Percentiles rank a stretch among this genome's conserved stretches.
These are phyloP conservation scores for Trichogramma pretiosum DNA, from an alignment of 1,140 invertebrate species.

Conservation along the genomic window DNA sequence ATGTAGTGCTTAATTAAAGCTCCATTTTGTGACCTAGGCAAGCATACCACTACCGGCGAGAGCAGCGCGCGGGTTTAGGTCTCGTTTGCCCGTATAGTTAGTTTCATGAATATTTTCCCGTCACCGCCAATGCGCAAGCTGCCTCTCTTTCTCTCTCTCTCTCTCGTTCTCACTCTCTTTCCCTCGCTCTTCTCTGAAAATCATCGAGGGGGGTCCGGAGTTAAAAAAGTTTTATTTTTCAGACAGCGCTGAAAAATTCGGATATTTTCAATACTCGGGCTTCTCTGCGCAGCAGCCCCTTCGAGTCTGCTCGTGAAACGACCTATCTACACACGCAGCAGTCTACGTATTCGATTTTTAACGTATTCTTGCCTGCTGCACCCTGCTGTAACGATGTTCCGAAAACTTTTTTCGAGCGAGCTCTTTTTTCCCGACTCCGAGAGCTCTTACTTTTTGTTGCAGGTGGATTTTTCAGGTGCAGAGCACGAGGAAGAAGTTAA, in stretches of 20 bases:
- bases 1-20: conserved; percentile 20
- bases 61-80: background rate
- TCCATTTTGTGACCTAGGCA: conserved; percentile 13
- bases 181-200: conserved; percentile 3
- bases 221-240: too few relatives aligned
- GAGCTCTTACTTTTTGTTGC: too few relatives aligned
- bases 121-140: too few relatives aligned
- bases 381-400: too few relatives aligned
- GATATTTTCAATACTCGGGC: conserved; percentile 34
- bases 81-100: background rate
- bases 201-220: background rate
- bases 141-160: too few relatives aligned
- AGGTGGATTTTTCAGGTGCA: too few relatives aligned
- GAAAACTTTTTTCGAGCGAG: background rate
- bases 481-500: too few relatives aligned
- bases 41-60: background rate
- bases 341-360: background rate
- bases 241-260: conserved; percentile 29
- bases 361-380: background rate
- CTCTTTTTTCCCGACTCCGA: too few relatives aligned
- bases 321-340: too few relatives aligned
- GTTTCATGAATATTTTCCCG: conserved; percentile 18
- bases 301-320: too few relatives aligned
- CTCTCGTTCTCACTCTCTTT: too few relatives aligned
- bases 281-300: too few relatives aligned